Base-by-base conservation (phyloP, 2,113 vertebrate species). In the Cathartes aura region DNA sequence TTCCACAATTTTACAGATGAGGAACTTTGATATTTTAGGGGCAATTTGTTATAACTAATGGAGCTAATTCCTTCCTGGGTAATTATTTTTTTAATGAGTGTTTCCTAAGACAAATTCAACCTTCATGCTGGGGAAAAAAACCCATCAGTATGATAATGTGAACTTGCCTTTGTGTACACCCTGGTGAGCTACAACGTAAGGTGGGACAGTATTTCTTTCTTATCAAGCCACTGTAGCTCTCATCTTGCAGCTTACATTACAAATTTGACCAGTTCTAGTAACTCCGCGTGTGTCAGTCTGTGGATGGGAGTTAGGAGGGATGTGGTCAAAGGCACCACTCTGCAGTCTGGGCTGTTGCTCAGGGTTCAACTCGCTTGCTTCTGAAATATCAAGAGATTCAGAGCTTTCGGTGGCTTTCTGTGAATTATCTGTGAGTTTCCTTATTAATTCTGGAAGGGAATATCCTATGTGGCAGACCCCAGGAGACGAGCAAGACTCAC, bases 241-340 rank as follows among this genome's bases (percentile, higher is more conserved):
- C 22, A 52, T 52, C 47, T 78, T 1, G 0, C 38, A 43, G 11
- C 23, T 84, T 29, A 3, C 15, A 15, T 74, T 21, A 70, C n/a
- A 40, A 15, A 71, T 29, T 38, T 42, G 12, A 70, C 21, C 40
- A 27, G 48, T 29, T 92, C 64, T 43, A 45, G 0, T n/a, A 63
- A 52, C 5, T 56, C n/a, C 38, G 20, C 0, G 0, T 15, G 38
- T 53, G 64, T 38, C 30, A 59, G 20, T 24, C 62, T 29, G 40
- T 23, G 24, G 23, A 5, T 4, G 38, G 36, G 64, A 36, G 30
- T 15, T 29, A 21, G n/a, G 47, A 67, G 23, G 40, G 30, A 38
- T 15, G 56, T 63, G 55, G n/a, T 27, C n/a, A 8, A 36, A 59
- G 52, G 45, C 53, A 88, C 16, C 40, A 20, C 18, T 40, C 59